A percentile compares a stretch with the other conserved stretches of the same genome.
These are phyloP conservation scores for Apodemus sylvaticus DNA, from an alignment of 2,113 vertebrate species.

Conservation along the genomic window DNA sequence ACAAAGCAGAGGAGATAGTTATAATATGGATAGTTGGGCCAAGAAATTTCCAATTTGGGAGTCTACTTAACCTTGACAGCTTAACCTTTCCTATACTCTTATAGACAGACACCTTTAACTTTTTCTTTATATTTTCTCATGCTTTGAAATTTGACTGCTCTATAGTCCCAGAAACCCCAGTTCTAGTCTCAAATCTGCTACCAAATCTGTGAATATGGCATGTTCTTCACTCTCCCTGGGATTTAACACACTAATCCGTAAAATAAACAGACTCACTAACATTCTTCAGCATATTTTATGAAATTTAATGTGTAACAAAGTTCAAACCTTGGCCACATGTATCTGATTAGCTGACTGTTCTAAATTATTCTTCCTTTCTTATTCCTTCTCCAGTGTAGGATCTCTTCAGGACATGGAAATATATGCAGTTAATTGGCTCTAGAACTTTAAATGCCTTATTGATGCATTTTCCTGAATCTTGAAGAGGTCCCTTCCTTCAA, in stretches of 20 bases:
- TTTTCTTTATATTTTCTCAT: background rate
- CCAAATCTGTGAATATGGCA: background rate
- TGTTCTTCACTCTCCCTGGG: background rate
- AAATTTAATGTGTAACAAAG: slow-evolving; percentile 8
- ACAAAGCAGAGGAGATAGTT: background rate
- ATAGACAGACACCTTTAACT: background rate
- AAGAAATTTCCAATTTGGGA: background rate
- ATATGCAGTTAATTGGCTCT: background rate
- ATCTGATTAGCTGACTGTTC: background rate
- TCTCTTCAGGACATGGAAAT: background rate
- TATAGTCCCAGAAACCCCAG: background rate
- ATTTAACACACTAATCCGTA: background rate
- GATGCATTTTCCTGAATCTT: background rate
- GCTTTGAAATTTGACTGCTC: background rate
- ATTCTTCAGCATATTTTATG: background rate
- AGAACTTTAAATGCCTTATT: background rate
- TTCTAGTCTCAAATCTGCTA: background rate
- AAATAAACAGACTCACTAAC: background rate
- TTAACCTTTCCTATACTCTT: background rate
- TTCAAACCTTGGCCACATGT: background rate
- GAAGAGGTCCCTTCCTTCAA: background rate
- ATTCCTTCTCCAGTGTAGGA: background rate
- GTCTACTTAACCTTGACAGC: background rate
- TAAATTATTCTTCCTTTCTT: background rate
- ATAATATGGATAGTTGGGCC: background rate